phyloP scores from a whole-genome alignment of 2,888 invertebrate species.

The Drosophila birchii region DNA sequence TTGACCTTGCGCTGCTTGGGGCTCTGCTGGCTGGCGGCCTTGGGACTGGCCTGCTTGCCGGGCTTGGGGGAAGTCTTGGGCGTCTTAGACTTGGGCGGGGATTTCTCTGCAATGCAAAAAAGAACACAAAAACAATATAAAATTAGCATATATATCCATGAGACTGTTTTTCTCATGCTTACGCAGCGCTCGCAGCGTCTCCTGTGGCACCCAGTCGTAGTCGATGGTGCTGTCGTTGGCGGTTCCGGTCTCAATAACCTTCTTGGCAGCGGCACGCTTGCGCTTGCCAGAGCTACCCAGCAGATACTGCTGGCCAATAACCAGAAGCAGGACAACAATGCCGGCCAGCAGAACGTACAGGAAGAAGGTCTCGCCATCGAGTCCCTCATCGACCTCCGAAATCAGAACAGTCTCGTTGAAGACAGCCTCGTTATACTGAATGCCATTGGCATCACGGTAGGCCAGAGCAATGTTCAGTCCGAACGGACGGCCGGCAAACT shows the following conservation, averaged over 20 bases:
- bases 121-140: too few species aligned
- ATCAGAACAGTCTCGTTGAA: conserved; percentile 99
- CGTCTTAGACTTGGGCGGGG: conserved; percentile 87
- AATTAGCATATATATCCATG: neutral
- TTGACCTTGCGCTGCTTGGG: conserved; percentile 92
- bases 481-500: conserved; percentile 98
- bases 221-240: conserved; percentile 95
- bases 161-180: conserved; percentile 83
- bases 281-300: conserved; percentile 93
- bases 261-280: conserved; percentile 86
- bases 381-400: conserved; percentile 97
- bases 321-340: conserved; percentile 93
- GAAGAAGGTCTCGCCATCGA: conserved; percentile 99
- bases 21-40: conserved; percentile 87
- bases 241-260: conserved; percentile 95
- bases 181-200: conserved; percentile 93
- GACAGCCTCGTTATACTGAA: conserved; percentile 91
- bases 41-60: conserved; percentile 86
- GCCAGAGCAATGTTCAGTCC: conserved; percentile 96
- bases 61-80: conserved; percentile 85
- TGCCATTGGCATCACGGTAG: conserved; percentile 91
- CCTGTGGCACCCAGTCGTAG: conserved; percentile 98
- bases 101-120: conserved; percentile 89
- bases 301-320: conserved; percentile 95
- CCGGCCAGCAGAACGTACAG: conserved; percentile 97